Evolutionary conservation across 2,888 invertebrate species (phyloP), one percentile per base, ranked within the genome.

Genomic region (Isoperla grammatica): DNA sequence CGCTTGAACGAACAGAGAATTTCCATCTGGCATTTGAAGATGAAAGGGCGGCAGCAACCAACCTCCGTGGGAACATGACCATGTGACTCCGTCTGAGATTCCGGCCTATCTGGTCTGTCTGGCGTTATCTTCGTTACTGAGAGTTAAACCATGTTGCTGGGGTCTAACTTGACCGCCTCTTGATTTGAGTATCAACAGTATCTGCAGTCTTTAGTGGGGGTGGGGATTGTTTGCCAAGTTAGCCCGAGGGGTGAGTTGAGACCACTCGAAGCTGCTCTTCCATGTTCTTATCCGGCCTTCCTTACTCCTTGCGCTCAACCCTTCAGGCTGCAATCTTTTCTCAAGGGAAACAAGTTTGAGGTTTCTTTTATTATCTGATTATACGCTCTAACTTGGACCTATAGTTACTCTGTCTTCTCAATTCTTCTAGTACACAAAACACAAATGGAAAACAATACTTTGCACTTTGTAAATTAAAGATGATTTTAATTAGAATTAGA

Each of bases 181-280:
- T 50, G 49, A 50, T 50, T 50, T 35, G 49, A 29, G 49, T 50
- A 50, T 50, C 49, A 50, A 50, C 49, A 50, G 49, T 50, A 50
- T 50, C 49, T 29, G 35, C 49, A 50, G 15, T 50, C 49, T 50
- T 50, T 50, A 29, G 49, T 50, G 48, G 11, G 48, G 2, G 46
- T 17, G 17, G 48, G 49, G 35, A 50, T 50, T 50, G 49, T 50
- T 50, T 50, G 35, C 29, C 11, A 50, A 50, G 49, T 50, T 50
- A 29, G n/a, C 49, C 49, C 23, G 49, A 9, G 49, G 49, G 29
- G 35, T 45, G 29, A 6, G 29, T 29, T 29, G 29, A 50, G 22
- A 20, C 46, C 46, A 19, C 46, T 19, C 43, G 43, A 19, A 43
- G 19, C 43, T 19, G 19, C 43, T 48, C 29, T 15, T 50, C 49